Conservation (phyloP, 2,797 vertebrate genomes). For the Syndactyla subalaris region DNA sequence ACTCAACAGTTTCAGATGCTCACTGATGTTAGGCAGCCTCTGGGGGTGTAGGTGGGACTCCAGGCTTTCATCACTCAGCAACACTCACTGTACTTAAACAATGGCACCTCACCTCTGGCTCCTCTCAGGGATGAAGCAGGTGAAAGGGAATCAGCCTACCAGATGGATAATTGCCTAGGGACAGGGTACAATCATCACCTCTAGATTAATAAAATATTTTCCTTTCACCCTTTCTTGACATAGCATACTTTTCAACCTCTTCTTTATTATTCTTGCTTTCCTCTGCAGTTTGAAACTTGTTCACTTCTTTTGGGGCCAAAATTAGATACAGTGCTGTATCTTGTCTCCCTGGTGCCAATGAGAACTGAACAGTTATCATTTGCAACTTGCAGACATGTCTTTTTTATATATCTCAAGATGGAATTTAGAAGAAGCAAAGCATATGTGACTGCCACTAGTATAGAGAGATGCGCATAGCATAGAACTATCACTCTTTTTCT, state of each 20-base stretch:
- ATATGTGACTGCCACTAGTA: neutral
- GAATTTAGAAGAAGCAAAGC: neutral
- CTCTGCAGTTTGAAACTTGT: neutral
- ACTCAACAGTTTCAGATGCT: neutral
- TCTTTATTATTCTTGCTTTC: neutral
- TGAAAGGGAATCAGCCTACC: neutral
- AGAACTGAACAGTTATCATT: neutral
- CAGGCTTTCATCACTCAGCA: neutral
- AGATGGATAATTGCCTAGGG: neutral
- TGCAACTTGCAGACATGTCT: neutral
- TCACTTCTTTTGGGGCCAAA: neutral
- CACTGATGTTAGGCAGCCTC: neutral
- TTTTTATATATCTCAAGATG: neutral
- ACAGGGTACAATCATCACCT: neutral
- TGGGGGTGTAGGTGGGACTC: neutral
- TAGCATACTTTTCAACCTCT: neutral
- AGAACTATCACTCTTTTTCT: neutral
- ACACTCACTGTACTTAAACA: fast-evolving
- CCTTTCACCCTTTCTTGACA: neutral
- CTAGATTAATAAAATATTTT: neutral
- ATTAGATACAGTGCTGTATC: neutral
- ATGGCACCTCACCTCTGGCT: neutral
- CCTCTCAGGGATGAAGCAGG: neutral
- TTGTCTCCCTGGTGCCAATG: neutral
- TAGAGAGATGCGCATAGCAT: neutral